Conservation (phyloP, 2,888 invertebrate species). For the Acronicta alni region DNA sequence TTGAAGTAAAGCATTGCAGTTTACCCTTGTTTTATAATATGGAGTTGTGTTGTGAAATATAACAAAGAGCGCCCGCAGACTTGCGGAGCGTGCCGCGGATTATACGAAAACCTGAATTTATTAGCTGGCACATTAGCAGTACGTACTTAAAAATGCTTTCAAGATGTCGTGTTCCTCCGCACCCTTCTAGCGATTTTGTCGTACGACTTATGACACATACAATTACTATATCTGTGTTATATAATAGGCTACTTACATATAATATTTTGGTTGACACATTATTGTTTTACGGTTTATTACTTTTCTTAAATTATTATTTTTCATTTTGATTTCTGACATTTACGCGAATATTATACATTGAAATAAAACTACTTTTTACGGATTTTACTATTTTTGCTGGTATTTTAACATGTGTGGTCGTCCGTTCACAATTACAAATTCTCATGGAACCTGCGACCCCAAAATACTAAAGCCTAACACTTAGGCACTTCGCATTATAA, state of each 20-base stretch:
- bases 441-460: too few species aligned
- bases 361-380: too few species aligned
- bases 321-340: too few species aligned
- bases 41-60: conserved; percentile 35
- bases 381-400: too few species aligned
- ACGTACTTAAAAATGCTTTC: conserved; percentile 64
- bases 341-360: too few species aligned
- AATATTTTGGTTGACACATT: background rate
- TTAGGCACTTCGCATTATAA: too few species aligned
- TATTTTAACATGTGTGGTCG: too few species aligned
- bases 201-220: conserved; percentile 1
- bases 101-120: conserved; percentile 56
- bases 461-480: too few species aligned
- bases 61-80: conserved; percentile 34
- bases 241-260: background rate
- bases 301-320: too few species aligned
- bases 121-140: conserved; percentile 54
- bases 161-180: conserved; percentile 52
- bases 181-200: conserved; percentile 23
- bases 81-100: conserved; percentile 33
- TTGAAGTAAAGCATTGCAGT: background rate
- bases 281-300: too few species aligned
- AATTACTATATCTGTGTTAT: background rate
- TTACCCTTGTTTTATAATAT: conserved; percentile 35
- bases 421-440: too few species aligned